Percentiles rank a stretch among this genome's conserved stretches.
Conservation (phyloP, 2,888 invertebrate species). For the Tipula unca region DNA sequence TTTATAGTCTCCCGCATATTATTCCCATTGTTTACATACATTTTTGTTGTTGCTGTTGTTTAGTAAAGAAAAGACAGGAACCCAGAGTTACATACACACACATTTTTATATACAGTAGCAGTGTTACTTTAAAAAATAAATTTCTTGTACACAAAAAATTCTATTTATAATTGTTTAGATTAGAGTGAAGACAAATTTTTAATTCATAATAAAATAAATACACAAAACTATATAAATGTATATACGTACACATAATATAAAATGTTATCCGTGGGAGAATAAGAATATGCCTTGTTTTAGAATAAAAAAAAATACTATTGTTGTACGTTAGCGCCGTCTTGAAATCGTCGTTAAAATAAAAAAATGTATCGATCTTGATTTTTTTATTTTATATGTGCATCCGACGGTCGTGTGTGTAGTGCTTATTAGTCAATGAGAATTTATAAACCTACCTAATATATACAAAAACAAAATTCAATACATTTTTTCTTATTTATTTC, state of each 20-base stretch:
- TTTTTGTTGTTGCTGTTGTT: too few species aligned
- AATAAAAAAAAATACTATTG: not conserved
- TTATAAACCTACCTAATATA: not conserved
- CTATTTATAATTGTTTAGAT: slow-evolving; percentile 4
- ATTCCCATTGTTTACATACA: not conserved
- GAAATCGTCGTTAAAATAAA: not conserved
- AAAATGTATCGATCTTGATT: not conserved
- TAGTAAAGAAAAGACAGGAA: not conserved
- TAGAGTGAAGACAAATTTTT: not conserved
- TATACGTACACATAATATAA: too few species aligned
- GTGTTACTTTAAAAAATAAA: not conserved
- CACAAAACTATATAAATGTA: not conserved
- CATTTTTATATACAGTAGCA: not conserved
- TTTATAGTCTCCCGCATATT: slow-evolving; percentile 8
- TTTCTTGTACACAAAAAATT: not conserved
- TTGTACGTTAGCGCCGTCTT: not conserved
- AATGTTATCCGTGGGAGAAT: not conserved
- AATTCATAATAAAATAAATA: not conserved
- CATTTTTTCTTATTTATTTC: not conserved
- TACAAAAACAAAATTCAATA: not conserved
- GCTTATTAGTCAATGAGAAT: not conserved
- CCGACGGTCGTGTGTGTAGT: not conserved
- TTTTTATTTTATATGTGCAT: not conserved
- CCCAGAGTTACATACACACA: too few species aligned
- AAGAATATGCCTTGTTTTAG: not conserved